Conservation (phyloP, 2,888 invertebrate genomes). For the Brachynemurus nebulosus region DNA sequence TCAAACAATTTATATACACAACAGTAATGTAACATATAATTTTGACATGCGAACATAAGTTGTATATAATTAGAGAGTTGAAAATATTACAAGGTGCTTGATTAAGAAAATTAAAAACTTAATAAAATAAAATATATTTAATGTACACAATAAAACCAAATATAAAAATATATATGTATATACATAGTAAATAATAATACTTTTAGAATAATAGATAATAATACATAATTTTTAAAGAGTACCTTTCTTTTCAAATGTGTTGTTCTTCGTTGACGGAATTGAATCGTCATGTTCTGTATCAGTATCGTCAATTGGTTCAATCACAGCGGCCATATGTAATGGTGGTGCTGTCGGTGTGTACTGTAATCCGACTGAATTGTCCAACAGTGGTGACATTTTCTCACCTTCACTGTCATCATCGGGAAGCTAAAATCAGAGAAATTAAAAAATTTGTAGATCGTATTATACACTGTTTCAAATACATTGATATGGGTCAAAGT, state of each 20-base stretch:
- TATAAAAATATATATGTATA: neutral
- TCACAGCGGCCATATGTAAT: constrained; percentile 34
- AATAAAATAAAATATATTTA: constrained; percentile 2
- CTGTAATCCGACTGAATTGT: constrained; percentile 20
- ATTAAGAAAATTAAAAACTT: too few species aligned
- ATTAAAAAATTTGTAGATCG: too few species aligned
- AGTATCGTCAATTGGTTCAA: constrained; percentile 47
- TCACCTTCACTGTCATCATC: constrained; percentile 76
- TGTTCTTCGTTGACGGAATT: neutral
- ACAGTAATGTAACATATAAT: too few species aligned
- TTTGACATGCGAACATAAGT: too few species aligned
- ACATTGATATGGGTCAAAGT: too few species aligned
- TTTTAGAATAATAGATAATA: neutral
- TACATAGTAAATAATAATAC: neutral
- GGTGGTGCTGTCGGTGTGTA: constrained; percentile 24
- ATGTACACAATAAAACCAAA: neutral
- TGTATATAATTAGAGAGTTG: too few species aligned
- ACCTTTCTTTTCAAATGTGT: neutral
- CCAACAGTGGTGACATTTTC: constrained; percentile 60
- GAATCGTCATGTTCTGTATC: constrained; percentile 39
- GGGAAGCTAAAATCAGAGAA: too few species aligned
- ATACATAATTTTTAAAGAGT: neutral
- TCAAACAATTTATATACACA: too few species aligned
- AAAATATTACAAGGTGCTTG: too few species aligned
- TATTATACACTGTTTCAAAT: too few species aligned